Conservation (phyloP, 2,888 invertebrate species). For the Cerastis leucographa region DNA sequence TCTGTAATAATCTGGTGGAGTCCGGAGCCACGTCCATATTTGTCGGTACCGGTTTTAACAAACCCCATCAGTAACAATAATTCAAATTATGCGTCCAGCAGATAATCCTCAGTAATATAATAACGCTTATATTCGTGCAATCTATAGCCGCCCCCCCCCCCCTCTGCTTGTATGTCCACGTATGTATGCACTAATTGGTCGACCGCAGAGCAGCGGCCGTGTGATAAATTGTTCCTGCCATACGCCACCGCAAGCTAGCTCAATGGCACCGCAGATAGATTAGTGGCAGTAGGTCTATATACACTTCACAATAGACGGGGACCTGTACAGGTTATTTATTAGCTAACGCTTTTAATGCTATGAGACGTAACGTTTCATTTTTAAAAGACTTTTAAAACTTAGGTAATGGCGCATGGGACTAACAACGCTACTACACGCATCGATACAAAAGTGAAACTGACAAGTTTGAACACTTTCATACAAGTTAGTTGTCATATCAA, state of each 20-base stretch:
- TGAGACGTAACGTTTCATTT: not conserved
- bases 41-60: not conserved
- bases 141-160: not conserved
- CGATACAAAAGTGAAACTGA: no score
- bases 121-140: not conserved
- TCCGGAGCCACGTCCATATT: not conserved
- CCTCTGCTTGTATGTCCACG: constrained; percentile 14
- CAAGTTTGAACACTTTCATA: not conserved
- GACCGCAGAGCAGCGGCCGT: constrained; percentile 63
- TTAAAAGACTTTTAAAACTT: no score
- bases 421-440: not conserved
- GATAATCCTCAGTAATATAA: constrained; percentile 6
- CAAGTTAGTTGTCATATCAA: not conserved
- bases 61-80: not conserved
- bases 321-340: not conserved
- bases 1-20: not conserved
- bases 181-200: constrained; percentile 66
- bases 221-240: constrained; percentile 63
- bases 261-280: constrained; percentile 51
- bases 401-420: no score
- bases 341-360: not conserved
- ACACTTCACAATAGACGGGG: constrained; percentile 2
- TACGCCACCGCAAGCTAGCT: constrained; percentile 52
- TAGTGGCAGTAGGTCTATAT: constrained; percentile 6
- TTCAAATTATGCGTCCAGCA: not conserved